Conservation (phyloP, 2,797 vertebrate species). For the Intellagama lesueurii region DNA sequence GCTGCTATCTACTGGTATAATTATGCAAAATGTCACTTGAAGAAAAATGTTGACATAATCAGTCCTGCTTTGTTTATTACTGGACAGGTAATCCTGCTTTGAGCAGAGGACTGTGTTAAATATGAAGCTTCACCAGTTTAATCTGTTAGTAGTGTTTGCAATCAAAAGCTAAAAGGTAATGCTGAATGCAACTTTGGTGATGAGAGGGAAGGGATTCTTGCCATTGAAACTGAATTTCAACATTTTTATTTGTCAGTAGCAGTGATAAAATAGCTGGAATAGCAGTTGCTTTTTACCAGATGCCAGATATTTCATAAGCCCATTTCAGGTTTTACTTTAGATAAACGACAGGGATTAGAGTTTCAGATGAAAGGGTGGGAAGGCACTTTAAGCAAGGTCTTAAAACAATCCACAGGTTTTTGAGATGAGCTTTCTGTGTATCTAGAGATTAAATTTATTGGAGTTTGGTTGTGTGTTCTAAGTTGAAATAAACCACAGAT, state of each 20-base stretch:
- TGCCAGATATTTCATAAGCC: background rate
- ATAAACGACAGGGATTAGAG: background rate
- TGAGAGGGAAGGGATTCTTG: background rate
- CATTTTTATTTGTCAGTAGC: background rate
- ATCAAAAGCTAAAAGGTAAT: background rate
- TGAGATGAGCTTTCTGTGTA: background rate
- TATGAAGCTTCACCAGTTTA: background rate
- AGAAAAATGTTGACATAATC: slow-evolving; percentile 21
- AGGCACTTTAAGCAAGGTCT: background rate
- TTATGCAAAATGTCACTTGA: slow-evolving; percentile 31
- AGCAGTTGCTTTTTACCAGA: background rate
- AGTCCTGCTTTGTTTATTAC: background rate
- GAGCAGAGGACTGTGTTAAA: background rate
- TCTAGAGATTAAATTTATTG: background rate
- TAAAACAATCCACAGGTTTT: background rate
- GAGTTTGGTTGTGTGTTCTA: background rate
- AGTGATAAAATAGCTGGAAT: background rate
- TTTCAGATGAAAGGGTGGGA: background rate
- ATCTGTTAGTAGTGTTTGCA: background rate
- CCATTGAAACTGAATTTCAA: background rate
- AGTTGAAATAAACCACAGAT: background rate
- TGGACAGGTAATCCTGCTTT: background rate
- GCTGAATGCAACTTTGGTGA: background rate
- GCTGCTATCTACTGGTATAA: slow-evolving; percentile 19
- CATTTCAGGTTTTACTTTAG: background rate